Percentiles rank a stretch among this genome's conserved stretches.
phyloP scores from a whole-genome alignment of 2,113 vertebrate genomes.

The Perca flavescens region DNA sequence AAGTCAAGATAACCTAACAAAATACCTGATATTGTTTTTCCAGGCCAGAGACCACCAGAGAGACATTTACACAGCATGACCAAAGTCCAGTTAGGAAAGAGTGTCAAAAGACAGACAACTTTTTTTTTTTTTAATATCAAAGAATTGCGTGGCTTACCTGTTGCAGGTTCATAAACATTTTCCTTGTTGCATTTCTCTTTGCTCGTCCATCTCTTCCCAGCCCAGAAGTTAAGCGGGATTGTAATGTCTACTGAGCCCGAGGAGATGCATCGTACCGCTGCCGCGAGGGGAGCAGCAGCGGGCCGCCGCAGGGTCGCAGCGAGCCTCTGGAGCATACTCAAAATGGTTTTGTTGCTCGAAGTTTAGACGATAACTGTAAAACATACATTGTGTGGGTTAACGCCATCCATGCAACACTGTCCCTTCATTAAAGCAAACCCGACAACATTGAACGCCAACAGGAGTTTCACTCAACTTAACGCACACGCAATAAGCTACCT shows the following conservation, averaged over 20 bases:
- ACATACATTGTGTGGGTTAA: not conserved
- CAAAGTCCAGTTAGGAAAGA: conserved; percentile 60
- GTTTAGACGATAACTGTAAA: not conserved
- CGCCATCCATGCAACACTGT: too few relatives aligned
- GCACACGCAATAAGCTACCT: not conserved
- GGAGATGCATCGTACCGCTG: conserved; percentile 80
- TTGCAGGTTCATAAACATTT: conserved; percentile 91
- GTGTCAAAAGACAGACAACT: not conserved
- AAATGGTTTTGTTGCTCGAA: not conserved
- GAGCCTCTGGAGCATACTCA: conserved; percentile 59
- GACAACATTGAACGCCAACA: not conserved
- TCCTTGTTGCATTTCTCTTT: conserved; percentile 78
- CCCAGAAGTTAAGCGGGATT: conserved; percentile 91
- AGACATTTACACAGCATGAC: conserved; percentile 7
- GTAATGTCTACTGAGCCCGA: conserved; percentile 82
- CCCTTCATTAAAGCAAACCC: not conserved
- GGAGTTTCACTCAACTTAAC: not conserved
- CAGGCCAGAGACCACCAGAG: not conserved
- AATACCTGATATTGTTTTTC: not conserved
- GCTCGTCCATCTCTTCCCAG: conserved; percentile 84
- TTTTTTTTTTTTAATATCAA: not conserved
- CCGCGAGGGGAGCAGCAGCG: conserved; percentile 21
- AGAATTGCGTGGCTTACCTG: conserved; percentile 79
- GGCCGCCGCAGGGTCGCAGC: conserved; percentile 27
- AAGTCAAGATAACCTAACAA: not conserved